Evolutionary conservation across 2,797 vertebrate species (phyloP).

Genomic region (Mergus octosetaceus): DNA sequence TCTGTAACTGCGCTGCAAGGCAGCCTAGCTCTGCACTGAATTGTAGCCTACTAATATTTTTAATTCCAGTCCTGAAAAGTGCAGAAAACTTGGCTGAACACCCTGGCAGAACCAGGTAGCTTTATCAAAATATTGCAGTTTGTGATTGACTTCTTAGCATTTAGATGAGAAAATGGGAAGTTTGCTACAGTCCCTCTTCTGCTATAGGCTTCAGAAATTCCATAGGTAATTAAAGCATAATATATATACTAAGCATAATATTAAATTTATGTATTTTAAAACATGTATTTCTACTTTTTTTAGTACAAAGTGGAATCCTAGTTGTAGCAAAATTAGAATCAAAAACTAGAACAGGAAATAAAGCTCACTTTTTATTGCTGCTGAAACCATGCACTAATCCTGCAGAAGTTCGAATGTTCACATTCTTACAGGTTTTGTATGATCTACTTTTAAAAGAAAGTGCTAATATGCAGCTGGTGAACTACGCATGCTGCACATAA

Average conservation of each 20-base stretch:
- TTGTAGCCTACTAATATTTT: too few relatives aligned
- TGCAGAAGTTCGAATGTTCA: rapidly evolving
- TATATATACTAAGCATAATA: too few relatives aligned
- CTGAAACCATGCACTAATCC: neutral
- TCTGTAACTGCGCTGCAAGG: neutral
- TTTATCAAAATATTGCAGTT: rapidly evolving
- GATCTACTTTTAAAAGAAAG: too few relatives aligned
- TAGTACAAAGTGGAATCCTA: neutral
- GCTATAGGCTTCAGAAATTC: neutral
- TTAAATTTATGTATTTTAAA: neutral
- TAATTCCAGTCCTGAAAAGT: neutral
- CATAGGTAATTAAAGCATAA: neutral
- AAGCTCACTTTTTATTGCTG: neutral
- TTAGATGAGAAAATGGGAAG: rapidly evolving
- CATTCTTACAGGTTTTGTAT: neutral
- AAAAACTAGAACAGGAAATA: neutral
- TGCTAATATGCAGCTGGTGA: neutral
- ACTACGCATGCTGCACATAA: rapidly evolving
- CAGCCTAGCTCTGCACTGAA: neutral
- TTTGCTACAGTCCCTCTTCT: neutral
- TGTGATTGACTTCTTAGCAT: neutral
- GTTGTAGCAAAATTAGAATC: neutral
- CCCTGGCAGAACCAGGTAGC: rapidly evolving
- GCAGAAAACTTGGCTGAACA: neutral
- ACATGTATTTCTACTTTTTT: neutral